phyloP scores from a whole-genome alignment of 2,797 vertebrate species.

The Tenualosa ilisha region DNA sequence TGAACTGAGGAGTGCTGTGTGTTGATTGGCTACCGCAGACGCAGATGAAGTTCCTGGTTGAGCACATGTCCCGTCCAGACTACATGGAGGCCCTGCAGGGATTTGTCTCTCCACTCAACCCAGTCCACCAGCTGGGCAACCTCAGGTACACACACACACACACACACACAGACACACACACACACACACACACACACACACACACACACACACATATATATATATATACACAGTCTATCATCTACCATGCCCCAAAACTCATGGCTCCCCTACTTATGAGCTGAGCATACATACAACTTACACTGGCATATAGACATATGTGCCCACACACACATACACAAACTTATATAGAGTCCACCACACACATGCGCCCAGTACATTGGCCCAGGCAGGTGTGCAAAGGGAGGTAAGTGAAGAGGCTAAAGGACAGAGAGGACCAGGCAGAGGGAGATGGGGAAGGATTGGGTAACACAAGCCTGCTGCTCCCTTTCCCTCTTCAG shows the following conservation, averaged over 20 bases:
- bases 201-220: not conserved
- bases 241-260: too few species aligned
- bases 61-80: slow-evolving; percentile 81
- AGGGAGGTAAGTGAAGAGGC: not conserved
- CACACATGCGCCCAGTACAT: not conserved
- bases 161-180: slow-evolving; percentile 26
- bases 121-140: slow-evolving; percentile 77
- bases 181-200: slow-evolving; percentile 5
- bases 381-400: too few species aligned
- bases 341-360: too few species aligned
- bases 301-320: not conserved
- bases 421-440: not conserved
- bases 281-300: too few species aligned
- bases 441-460: not conserved
- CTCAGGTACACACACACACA: slow-evolving; percentile 64
- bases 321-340: not conserved
- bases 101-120: slow-evolving; percentile 78
- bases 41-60: slow-evolving; percentile 82
- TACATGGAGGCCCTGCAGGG: slow-evolving; percentile 81
- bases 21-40: slow-evolving; percentile 65
- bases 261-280: too few species aligned
- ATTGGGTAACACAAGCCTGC: not conserved
- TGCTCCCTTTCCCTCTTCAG: not conserved
- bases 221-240: too few species aligned
- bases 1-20: slow-evolving; percentile 22